Evolutionary conservation across 1,140 invertebrate genomes (phyloP), one percentile per base, ranked within the genome.

Genomic region (Mycetomoellerius zeteki): DNA sequence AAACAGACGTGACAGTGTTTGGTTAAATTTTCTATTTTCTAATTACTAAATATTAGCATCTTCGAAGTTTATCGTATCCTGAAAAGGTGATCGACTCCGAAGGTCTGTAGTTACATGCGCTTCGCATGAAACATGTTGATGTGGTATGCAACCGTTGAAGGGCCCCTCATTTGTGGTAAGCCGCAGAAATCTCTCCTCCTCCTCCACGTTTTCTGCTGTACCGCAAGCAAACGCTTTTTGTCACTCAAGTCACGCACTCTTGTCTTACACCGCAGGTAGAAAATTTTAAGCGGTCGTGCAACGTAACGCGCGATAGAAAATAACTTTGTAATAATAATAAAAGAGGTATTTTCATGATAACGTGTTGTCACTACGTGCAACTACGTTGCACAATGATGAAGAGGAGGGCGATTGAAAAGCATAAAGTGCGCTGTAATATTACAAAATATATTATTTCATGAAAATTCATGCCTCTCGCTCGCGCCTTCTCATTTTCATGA

Each of bases 141-240:
- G 47, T 7, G 56, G 33, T 43, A 37, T 47, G 37, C 58, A 30
- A 24, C 37, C 10, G 0, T 71, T 21, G 50, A 71, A 81, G 30
- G 62, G 27, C 8, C 64, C n/a, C 62, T 64, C 33, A 24, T 52
- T 81, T 81, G 77, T 64, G 77, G 77, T 27, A 19, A 67, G 8
- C 62, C 62, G 43, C 76, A 67, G 10, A 33, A 67, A 81, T 81
- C 43, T 30, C 62, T 80, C 2, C 21, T 54, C 7, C 33, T 67
- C 64, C 64, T 67, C n/a, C 33, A 3, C n/a, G n/a, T 24, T 27
- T 43, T 14, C 33, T 82, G 24, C 37, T 43, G 24, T 30, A 58
- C 52, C 67, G 33, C 52, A 73, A 56, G 33, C 19, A 58, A 82
- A 33, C 30, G 16, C 21, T 82, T 82, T 72, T 82, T 73, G 80